Evolutionary conservation across 2,113 vertebrate genomes (phyloP).

Genomic region (Marcusenius ussheri): DNA sequence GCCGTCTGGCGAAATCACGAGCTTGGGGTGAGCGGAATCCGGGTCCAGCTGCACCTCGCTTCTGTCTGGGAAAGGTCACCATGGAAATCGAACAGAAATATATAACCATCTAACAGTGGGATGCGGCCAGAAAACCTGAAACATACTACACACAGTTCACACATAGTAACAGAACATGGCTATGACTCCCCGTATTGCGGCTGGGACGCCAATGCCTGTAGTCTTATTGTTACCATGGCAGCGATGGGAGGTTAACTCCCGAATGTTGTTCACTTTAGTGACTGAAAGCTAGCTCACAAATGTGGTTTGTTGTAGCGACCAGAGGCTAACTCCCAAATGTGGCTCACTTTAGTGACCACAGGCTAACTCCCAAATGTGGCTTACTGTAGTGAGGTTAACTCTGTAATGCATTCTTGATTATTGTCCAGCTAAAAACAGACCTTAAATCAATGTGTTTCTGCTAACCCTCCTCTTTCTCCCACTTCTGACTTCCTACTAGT

Average conservation of each 20-base stretch:
- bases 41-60: conserved; percentile 55
- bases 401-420: background rate
- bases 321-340: too few relatives aligned
- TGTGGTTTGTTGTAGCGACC: too few relatives aligned
- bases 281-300: too few relatives aligned
- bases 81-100: background rate
- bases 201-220: background rate
- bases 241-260: too few relatives aligned
- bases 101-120: conserved; percentile 11
- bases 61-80: conserved; percentile 45
- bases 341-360: accelerated
- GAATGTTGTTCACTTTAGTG: too few relatives aligned
- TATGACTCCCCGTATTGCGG: background rate
- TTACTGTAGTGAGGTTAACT: background rate
- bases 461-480: too few relatives aligned
- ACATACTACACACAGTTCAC: background rate
- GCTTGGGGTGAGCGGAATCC: conserved; percentile 62
- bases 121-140: background rate
- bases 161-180: background rate
- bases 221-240: too few relatives aligned
- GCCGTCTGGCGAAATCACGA: conserved; percentile 53
- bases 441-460: background rate
- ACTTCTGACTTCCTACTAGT: background rate
- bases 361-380: too few relatives aligned
- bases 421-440: background rate